Conservation (phyloP, 2,888 invertebrate genomes). For the Callosobruchus maculatus region DNA sequence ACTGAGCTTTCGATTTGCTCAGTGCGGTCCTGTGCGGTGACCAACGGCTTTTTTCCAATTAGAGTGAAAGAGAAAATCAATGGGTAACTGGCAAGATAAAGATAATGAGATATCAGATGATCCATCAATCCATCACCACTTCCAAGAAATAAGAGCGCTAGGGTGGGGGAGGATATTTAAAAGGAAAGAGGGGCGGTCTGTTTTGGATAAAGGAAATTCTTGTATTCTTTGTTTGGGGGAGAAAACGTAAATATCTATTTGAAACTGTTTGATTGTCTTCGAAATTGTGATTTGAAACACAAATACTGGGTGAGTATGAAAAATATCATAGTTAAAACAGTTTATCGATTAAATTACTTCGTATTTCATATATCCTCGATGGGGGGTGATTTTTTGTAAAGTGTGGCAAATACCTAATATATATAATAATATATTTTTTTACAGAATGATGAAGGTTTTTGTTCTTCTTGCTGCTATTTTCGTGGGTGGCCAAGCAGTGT, state of each 20-base stretch:
- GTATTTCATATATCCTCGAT: not conserved
- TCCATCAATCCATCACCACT: too few relatives aligned
- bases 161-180: not conserved
- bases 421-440: not conserved
- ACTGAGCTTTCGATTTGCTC: not conserved
- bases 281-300: not conserved
- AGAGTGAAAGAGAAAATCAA: not conserved
- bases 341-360: not conserved
- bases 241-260: not conserved
- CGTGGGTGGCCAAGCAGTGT: constrained; percentile 59
- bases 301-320: not conserved
- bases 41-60: not conserved
- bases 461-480: constrained; percentile 52
- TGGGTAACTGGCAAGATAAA: not conserved
- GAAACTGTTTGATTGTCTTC: not conserved
- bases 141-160: not conserved
- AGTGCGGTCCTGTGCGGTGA: not conserved
- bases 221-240: not conserved
- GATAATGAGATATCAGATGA: not conserved
- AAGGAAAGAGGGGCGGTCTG: not conserved
- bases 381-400: too few relatives aligned
- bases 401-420: too few relatives aligned
- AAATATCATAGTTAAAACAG: not conserved
- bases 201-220: not conserved
- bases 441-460: constrained; percentile 44